Percentiles rank a stretch among this genome's conserved stretches.
Conservation (phyloP, 2,797 vertebrate species). For the Xyrichtys novacula region DNA sequence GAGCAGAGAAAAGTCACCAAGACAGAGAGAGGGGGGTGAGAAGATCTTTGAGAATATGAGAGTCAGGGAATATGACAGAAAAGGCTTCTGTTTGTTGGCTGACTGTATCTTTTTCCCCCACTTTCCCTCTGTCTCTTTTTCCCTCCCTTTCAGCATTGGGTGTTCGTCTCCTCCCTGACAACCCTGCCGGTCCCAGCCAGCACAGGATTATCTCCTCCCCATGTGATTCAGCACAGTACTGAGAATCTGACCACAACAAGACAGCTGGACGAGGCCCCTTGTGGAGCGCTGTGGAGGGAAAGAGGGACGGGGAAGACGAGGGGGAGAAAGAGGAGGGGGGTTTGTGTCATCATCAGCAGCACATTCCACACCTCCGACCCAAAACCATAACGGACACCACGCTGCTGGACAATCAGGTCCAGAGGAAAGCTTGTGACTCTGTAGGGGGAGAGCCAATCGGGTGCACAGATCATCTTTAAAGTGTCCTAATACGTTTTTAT, state of each 20-base stretch:
- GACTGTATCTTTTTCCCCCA: conserved; percentile 60
- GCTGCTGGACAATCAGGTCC: conserved; percentile 45
- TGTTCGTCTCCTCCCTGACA: conserved; percentile 58
- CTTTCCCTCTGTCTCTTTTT: conserved; percentile 41
- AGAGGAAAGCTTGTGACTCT: conserved; percentile 25
- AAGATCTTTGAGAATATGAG: conserved; percentile 31
- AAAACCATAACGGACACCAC: conserved; percentile 45
- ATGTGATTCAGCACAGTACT: conserved; percentile 75
- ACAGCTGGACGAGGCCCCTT: conserved; percentile 78
- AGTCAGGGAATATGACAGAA: conserved; percentile 35
- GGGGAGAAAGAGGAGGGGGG: background rate
- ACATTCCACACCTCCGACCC: conserved; percentile 71
- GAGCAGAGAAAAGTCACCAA: conserved; percentile 30
- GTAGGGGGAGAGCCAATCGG: conserved; percentile 10
- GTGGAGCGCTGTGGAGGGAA: conserved; percentile 18
- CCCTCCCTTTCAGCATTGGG: conserved; percentile 44
- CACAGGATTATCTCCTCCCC: conserved; percentile 72
- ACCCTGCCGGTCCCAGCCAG: conserved; percentile 64
- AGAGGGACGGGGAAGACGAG: background rate
- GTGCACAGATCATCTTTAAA: conserved; percentile 62
- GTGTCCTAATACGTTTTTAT: conserved; percentile 52
- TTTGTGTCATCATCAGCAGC: conserved; percentile 61
- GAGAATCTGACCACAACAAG: conserved; percentile 81
- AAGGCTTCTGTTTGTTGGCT: conserved; percentile 54
- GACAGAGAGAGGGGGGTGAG: conserved; percentile 1